phyloP scores from a whole-genome alignment of 1,140 invertebrate species.

The Zaprionus vittiger region DNA sequence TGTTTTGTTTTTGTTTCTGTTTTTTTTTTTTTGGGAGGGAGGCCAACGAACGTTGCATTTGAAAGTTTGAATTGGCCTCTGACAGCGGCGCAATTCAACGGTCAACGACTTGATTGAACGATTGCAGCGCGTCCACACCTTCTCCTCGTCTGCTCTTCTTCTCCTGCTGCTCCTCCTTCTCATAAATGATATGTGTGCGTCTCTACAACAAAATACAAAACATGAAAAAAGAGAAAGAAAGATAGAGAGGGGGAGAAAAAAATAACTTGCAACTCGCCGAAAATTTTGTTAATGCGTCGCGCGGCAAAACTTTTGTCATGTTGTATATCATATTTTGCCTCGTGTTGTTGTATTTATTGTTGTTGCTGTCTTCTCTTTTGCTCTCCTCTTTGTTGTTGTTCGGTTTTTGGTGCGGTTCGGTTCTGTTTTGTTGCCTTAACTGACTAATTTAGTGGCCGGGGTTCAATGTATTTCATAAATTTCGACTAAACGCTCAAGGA shows the following conservation, averaged over 20 bases:
- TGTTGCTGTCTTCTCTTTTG: conserved; percentile 22
- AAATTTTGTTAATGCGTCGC: conserved; percentile 73
- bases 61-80: conserved; percentile 37
- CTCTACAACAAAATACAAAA: conserved; percentile 21
- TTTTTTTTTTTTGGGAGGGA: not conserved
- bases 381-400: conserved; percentile 22
- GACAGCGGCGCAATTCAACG: conserved; percentile 21
- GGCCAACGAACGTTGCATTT: conserved; percentile 43
- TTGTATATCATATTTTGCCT: conserved; percentile 49
- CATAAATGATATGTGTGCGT: conserved; percentile 13
- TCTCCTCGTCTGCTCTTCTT: not conserved
- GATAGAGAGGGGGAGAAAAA: not conserved
- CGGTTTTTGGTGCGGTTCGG: conserved; percentile 11
- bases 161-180: not conserved
- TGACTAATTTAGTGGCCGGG: conserved; percentile 78
- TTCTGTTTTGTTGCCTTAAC: conserved; percentile 57
- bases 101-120: conserved; percentile 44
- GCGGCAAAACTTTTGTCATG: conserved; percentile 76
- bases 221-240: conserved; percentile 17
- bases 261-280: conserved; percentile 45
- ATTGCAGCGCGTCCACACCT: conserved; percentile 20
- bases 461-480: conserved; percentile 82
- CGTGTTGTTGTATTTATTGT: conserved; percentile 27
- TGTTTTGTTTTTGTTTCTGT: no score
- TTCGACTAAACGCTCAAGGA: conserved; percentile 80